Conservation (phyloP, 1,140 invertebrate species). For the Ips nitidus region DNA sequence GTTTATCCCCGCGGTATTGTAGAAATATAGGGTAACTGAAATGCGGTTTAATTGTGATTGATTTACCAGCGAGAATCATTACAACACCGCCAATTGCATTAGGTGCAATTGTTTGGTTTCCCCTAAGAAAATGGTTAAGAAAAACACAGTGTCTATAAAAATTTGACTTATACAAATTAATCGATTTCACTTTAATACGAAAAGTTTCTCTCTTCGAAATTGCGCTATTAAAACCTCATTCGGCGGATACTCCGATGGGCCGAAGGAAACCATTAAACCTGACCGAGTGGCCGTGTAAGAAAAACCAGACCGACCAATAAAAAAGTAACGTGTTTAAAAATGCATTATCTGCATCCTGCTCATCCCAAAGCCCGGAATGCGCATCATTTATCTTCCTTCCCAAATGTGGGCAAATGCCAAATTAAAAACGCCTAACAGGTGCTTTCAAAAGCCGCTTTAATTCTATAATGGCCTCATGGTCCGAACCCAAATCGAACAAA, state of each 20-base stretch:
- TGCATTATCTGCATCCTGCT: slow-evolving; percentile 35
- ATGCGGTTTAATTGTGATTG: no score
- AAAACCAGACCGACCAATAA: slow-evolving; percentile 20
- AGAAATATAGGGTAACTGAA: no score
- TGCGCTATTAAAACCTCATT: slow-evolving; percentile 23
- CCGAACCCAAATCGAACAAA: slow-evolving; percentile 1
- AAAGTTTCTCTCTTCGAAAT: slow-evolving; percentile 2
- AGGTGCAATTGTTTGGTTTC: no score
- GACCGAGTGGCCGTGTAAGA: slow-evolving; percentile 23
- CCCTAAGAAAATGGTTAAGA: not conserved
- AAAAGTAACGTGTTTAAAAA: slow-evolving; percentile 32
- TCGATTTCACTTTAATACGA: slow-evolving; percentile 1
- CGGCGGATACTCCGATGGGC: not conserved
- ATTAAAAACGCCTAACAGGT: slow-evolving; percentile 34
- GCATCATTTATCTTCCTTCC: slow-evolving; percentile 33
- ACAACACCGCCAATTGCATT: no score
- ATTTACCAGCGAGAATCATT: no score
- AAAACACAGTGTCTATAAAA: not conserved
- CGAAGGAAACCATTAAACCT: slow-evolving; percentile 27
- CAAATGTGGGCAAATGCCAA: slow-evolving; percentile 34
- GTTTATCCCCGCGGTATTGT: no score
- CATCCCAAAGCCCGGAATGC: slow-evolving; percentile 20
- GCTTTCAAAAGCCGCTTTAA: slow-evolving; percentile 27
- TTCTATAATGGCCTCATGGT: slow-evolving; percentile 21
- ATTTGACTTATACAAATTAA: not conserved